A percentile compares a stretch with the other conserved stretches of the same genome.
phyloP scores from a whole-genome alignment of 2,888 invertebrate species.

The Tineola bisselliella region DNA sequence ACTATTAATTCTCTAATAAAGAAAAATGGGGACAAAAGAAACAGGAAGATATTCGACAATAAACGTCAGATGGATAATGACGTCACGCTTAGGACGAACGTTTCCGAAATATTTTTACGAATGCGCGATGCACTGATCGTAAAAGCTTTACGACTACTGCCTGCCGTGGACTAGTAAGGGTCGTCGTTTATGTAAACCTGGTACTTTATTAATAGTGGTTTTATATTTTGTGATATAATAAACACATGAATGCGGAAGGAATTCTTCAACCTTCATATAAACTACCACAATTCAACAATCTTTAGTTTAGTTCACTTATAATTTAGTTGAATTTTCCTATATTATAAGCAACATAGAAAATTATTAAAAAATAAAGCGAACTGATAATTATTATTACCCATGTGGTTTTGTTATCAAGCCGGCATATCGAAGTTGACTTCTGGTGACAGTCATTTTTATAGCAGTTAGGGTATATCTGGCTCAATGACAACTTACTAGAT shows the following conservation, averaged over 20 bases:
- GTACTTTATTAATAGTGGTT: slow-evolving; percentile 8
- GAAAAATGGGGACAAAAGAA: slow-evolving; percentile 14
- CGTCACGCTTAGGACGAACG: slow-evolving; percentile 26
- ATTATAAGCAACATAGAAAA: too few species aligned
- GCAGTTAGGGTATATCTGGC: too few species aligned
- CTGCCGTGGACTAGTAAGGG: slow-evolving; percentile 17
- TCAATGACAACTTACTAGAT: too few species aligned
- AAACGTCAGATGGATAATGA: slow-evolving; percentile 29
- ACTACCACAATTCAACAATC: too few species aligned
- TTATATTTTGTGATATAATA: not conserved
- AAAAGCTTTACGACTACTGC: slow-evolving; percentile 50
- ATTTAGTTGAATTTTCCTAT: too few species aligned
- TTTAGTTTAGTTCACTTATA: too few species aligned
- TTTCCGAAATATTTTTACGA: slow-evolving; percentile 51
- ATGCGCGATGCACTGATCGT: slow-evolving; percentile 48
- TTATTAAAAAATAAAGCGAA: too few species aligned
- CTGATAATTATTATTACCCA: too few species aligned
- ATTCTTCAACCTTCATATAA: too few species aligned
- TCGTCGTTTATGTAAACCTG: slow-evolving; percentile 11
- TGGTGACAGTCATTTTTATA: too few species aligned
- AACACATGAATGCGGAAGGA: not conserved
- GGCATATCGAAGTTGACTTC: too few species aligned
- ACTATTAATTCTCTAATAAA: slow-evolving; percentile 14
- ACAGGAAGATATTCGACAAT: slow-evolving; percentile 21
- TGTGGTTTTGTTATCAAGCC: too few species aligned